phyloP scores from a whole-genome alignment of 2,888 invertebrate species.

The Tipula confusa region DNA sequence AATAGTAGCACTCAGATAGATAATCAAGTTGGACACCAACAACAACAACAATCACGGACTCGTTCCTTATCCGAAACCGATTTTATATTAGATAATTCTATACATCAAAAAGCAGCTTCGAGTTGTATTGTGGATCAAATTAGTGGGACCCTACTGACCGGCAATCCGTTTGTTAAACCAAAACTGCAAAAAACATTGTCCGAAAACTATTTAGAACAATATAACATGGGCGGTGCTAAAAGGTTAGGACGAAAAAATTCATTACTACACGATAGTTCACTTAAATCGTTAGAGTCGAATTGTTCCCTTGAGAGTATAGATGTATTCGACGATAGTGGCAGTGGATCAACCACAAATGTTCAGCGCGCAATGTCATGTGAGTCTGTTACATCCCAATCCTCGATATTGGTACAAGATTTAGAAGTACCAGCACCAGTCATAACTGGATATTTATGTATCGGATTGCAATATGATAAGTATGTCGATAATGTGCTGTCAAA shows the following conservation, averaged over 20 bases:
- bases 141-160: background rate
- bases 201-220: constrained; percentile 45
- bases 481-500: constrained; percentile 35
- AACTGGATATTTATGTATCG: constrained; percentile 71
- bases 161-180: constrained; percentile 35
- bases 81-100: constrained; percentile 32
- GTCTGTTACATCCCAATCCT: constrained; percentile 75
- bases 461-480: constrained; percentile 73
- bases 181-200: constrained; percentile 49
- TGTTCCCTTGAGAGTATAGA: constrained; percentile 42
- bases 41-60: constrained; percentile 39
- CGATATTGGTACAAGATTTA: constrained; percentile 64
- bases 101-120: background rate
- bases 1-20: background rate
- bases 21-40: background rate
- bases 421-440: constrained; percentile 65
- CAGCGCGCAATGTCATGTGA: constrained; percentile 70
- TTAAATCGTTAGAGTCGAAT: constrained; percentile 38
- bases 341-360: constrained; percentile 43
- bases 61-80: constrained; percentile 44
- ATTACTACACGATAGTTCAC: background rate
- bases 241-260: background rate
- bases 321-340: constrained; percentile 35
- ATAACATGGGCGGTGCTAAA: background rate
- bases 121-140: background rate